Conservation (phyloP, 92 coral and sea anemone species). For the Desmophyllum pertusum region DNA sequence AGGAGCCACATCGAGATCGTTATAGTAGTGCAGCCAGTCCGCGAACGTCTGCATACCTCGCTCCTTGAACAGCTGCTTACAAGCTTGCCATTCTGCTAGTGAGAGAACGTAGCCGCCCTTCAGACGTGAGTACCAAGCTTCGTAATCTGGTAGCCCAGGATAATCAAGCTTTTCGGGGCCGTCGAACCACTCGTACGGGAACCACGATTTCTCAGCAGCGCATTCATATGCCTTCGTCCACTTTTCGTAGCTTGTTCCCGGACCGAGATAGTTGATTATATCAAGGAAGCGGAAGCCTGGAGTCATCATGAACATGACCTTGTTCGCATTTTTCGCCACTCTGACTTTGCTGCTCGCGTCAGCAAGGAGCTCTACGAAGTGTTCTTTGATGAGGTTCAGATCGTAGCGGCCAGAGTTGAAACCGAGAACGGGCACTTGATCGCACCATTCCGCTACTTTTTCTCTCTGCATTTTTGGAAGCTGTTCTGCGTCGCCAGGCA, state of each 20-base stretch:
- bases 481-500: neutral
- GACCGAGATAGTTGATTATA: neutral
- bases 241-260: constrained; percentile 13
- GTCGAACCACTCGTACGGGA: constrained; percentile 22
- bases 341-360: neutral
- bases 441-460: neutral
- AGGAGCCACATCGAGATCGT: too few relatives aligned
- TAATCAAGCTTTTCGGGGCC: neutral
- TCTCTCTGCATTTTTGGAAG: neutral
- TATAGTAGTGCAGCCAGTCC: too few relatives aligned
- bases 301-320: neutral
- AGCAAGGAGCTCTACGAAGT: neutral
- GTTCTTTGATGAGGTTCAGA: constrained; percentile 24
- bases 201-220: constrained; percentile 2
- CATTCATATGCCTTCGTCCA: constrained; percentile 27
- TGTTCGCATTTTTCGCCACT: constrained; percentile 14
- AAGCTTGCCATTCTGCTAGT: too few relatives aligned
- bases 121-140: neutral
- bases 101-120: too few relatives aligned
- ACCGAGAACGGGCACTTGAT: constrained; percentile 36
- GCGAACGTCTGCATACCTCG: too few relatives aligned
- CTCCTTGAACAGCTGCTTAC: too few relatives aligned
- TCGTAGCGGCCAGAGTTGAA: constrained; percentile 43
- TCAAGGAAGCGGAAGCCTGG: neutral
- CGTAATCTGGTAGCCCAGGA: neutral